Conservation (phyloP, 2,888 invertebrate genomes). For the Platerodrilus igneus region DNA sequence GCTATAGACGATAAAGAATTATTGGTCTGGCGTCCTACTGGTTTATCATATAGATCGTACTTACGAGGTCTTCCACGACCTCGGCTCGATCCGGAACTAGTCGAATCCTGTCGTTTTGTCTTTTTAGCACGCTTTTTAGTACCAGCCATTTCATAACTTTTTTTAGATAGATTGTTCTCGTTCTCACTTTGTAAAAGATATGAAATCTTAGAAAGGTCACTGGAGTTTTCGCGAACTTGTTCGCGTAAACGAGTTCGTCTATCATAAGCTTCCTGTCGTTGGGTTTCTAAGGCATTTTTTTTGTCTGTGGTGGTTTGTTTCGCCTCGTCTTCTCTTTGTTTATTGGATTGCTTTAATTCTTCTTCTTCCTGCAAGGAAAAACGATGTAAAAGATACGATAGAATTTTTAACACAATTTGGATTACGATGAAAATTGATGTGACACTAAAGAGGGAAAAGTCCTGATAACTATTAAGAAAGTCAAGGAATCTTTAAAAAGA, state of each 20-base stretch:
- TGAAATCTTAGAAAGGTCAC: too few species aligned
- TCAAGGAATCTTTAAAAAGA: too few species aligned
- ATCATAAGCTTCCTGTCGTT: constrained; percentile 44
- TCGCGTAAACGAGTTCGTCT: constrained; percentile 55
- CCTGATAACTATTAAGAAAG: not conserved
- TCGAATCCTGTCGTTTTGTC: constrained; percentile 25
- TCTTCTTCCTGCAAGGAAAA: constrained; percentile 17
- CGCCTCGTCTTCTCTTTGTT: constrained; percentile 48
- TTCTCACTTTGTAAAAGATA: constrained; percentile 34
- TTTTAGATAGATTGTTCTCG: too few species aligned
- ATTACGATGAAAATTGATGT: not conserved
- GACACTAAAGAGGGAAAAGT: not conserved
- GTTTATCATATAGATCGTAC: too few species aligned
- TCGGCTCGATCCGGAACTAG: constrained; percentile 26
- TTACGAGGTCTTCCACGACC: too few species aligned
- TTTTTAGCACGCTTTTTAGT: constrained; percentile 39
- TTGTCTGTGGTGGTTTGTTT: too few species aligned
- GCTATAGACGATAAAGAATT: constrained; percentile 81
- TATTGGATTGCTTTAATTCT: constrained; percentile 18
- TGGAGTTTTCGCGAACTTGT: too few species aligned
- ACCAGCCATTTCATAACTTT: constrained; percentile 44
- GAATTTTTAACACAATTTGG: too few species aligned
- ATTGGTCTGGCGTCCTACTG: constrained; percentile 78
- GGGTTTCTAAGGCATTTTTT: constrained; percentile 48
- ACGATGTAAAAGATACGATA: too few species aligned